Evolutionary conservation across 2,797 vertebrate genomes (phyloP).

Genomic region (Enteromius trimaculatus): DNA sequence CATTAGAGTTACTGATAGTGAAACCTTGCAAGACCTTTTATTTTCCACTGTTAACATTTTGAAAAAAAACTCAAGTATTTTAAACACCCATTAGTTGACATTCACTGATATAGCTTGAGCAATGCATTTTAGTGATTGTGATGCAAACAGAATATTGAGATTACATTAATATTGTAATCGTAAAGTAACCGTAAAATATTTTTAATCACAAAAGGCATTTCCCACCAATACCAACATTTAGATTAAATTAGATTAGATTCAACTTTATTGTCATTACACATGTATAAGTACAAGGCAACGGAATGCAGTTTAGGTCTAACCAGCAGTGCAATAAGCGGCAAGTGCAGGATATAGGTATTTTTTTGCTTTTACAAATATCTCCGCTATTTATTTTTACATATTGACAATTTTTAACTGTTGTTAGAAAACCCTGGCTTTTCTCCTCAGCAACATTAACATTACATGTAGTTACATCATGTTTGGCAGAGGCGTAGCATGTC

Average conservation of each 20-base stretch:
- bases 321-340: too few species aligned
- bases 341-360: neutral
- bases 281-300: too few species aligned
- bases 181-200: neutral
- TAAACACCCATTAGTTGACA: neutral
- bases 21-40: neutral
- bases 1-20: too few species aligned
- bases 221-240: neutral
- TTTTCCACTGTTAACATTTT: neutral
- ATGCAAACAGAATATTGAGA: neutral
- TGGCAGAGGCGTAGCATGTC: constrained; percentile 9
- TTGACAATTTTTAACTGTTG: neutral
- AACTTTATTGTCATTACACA: too few species aligned
- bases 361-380: neutral
- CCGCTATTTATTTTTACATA: neutral
- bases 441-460: constrained; percentile 22
- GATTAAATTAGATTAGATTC: too few species aligned
- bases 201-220: neutral
- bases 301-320: too few species aligned
- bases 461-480: constrained; percentile 33
- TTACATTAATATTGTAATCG: neutral
- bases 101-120: neutral
- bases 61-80: too few species aligned
- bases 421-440: constrained; percentile 8
- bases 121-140: neutral